These are phyloP conservation scores for Taenaris catops DNA, from an alignment of 2,888 invertebrate species.

Conservation along the genomic window DNA sequence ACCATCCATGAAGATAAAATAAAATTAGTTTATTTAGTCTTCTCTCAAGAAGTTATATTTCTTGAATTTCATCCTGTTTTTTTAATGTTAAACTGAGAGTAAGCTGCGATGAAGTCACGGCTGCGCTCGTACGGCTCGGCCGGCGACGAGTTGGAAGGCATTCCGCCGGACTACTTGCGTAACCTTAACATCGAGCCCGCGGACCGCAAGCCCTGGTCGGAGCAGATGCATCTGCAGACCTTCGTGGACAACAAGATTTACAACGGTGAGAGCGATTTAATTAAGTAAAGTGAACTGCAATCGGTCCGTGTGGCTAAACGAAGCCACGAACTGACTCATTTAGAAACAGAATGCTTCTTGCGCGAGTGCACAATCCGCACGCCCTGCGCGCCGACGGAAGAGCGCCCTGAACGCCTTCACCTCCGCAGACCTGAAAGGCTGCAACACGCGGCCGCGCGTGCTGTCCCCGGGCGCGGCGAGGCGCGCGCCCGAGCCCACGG, in stretches of 20 bases:
- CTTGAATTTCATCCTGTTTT: no score
- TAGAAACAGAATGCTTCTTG: no score
- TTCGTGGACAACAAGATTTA: conserved; percentile 91
- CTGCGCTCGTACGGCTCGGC: conserved; percentile 96
- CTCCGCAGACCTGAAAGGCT: conserved; percentile 43
- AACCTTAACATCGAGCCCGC: conserved; percentile 83
- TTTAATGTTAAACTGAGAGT: no score
- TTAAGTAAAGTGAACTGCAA: no score
- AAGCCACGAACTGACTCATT: no score
- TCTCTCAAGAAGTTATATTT: no score
- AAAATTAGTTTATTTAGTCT: conserved; percentile 29
- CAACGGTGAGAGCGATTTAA: conserved; percentile 88
- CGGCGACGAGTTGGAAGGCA: conserved; percentile 94
- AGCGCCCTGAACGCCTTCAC: not conserved
- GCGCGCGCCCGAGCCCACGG: conserved; percentile 20
- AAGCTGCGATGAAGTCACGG: no score
- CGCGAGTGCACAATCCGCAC: not conserved
- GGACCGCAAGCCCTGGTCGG: conserved; percentile 91
- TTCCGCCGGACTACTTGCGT: conserved; percentile 90
- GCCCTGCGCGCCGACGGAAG: not conserved
- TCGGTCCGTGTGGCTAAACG: no score
- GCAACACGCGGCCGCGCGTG: conserved; percentile 30
- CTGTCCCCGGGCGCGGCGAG: conserved; percentile 25
- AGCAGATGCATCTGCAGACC: conserved; percentile 89
- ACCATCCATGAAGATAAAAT: conserved; percentile 39